These are phyloP conservation scores for Empidonax traillii DNA, from an alignment of 2,113 vertebrate genomes.

Conservation along the genomic window DNA sequence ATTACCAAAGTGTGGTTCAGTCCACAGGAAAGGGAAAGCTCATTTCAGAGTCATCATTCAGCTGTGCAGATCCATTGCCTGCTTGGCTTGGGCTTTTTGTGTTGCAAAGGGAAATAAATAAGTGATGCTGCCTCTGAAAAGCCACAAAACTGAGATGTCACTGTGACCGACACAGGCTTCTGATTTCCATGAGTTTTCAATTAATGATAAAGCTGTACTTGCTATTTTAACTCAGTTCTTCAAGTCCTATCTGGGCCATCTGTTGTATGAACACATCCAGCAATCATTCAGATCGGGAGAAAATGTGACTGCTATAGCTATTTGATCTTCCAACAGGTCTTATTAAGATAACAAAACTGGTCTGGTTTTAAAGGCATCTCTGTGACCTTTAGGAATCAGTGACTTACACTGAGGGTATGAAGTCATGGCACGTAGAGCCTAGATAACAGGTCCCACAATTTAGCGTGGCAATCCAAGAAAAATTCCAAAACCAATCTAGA, in stretches of 20 bases:
- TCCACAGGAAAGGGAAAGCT: background rate
- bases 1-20: background rate
- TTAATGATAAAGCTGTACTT: background rate
- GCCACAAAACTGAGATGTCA: background rate
- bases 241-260: background rate
- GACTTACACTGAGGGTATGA: background rate
- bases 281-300: background rate
- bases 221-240: background rate
- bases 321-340: background rate
- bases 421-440: background rate
- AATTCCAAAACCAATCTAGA: background rate
- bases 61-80: background rate
- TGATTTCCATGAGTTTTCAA: background rate
- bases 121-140: background rate
- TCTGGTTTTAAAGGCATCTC: background rate
- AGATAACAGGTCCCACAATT: background rate
- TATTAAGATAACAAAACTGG: background rate
- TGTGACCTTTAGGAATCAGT: background rate
- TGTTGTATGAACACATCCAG: background rate
- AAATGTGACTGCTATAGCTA: background rate
- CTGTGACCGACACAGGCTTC: rapidly evolving
- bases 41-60: background rate
- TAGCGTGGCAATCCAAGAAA: rapidly evolving
- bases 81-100: background rate
- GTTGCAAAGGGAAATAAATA: background rate